Evolutionary conservation across 2,888 invertebrate genomes (phyloP), one percentile per base, ranked within the genome.

Genomic region (Cremastobaeus sp.): DNA sequence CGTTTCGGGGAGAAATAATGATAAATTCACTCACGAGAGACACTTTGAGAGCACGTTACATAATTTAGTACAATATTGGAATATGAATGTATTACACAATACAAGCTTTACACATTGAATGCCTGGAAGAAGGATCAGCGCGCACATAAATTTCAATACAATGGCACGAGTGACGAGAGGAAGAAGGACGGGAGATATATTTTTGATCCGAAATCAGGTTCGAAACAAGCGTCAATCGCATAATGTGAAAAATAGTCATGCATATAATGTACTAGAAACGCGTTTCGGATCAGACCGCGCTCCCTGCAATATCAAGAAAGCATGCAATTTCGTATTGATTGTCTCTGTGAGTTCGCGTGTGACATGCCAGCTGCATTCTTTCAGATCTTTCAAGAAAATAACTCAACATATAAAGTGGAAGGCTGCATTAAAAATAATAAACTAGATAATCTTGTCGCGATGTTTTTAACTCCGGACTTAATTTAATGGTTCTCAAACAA

Each of bases 271-370:
- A 62, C 35, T 20, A 21, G 37, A 12, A 47, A 59, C 60, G 59
- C 47, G 52, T 43, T 74, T 35, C 14, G 39, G 45, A 34, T 68
- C 43, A 32, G 25, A 59, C 59, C 52, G 35, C 60, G 66, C 59
- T 68, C 34, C 37, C 25, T 28, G 47, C 45, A 59, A 52, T 62
- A 62, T 39, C 55, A 64, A 20, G 45, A 57, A 64, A 47, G 68
- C 73, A 68, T 68, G 73, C 57, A 50, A 66, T 59, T 50, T 37
- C 21, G 28, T 64, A 74, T 68, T 48, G 73, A 66, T 73, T 73
- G 65, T 73, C 72, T 73, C 62, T 34, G 37, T n/a, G 43, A 17
- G 60, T 60, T 73, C 9, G 72, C 72, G 48, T 73, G 72, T 37
- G 59, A 65, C 62, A 50, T 65, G 66, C 52, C 50, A 72, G 54